Evolutionary conservation across 2,888 invertebrate genomes (phyloP), one percentile per base, ranked within the genome.

Genomic region (Frankliniella intonsa): DNA sequence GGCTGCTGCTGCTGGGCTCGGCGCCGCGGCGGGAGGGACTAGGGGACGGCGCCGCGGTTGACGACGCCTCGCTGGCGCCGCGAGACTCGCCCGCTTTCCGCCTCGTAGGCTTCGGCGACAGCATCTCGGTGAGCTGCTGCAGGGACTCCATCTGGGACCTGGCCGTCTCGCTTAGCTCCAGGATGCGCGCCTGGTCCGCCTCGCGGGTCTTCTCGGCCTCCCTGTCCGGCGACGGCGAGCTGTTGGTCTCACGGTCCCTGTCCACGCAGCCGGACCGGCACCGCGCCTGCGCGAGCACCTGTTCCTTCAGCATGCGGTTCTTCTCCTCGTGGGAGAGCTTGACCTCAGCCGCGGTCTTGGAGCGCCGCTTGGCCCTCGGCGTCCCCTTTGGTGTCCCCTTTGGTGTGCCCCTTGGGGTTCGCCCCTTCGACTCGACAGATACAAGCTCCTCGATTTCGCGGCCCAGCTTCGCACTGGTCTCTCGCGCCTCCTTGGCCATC

Each of bases 401-500:
- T 3, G 38, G 38, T 5, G 38, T 38, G 38, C 38, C 38, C 38
- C 5, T 38, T 38, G 38, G 38, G 5, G 38, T 38, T 2, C 38
- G 38, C 38, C 38, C 62, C 62, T 11, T 17, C 62, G 82, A 80
- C 83, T 80, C 38, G 25, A 55, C 38, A 51, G 51, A 51, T 17
- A 17, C 79, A 19, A 92, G 86, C 86, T 92, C 91, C 80, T 91
- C 90, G 86, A 93, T 88, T 83, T 93, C 93, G 84, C 91, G 90
- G 12, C 91, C 91, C 85, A 92, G 87, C 85, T 92, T 91, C 84
- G 92, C 92, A 86, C 93, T 93, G 80, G 93, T 93, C 86, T 93
- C 93, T 88, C 92, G 91, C 25, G 94, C 93, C 89, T 94, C 94
- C 86, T 91, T 91, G 12, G 94, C 93, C 83, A 94, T 76, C 69